phyloP scores from a whole-genome alignment of 2,888 invertebrate species.

The Uloborus plumipes region DNA sequence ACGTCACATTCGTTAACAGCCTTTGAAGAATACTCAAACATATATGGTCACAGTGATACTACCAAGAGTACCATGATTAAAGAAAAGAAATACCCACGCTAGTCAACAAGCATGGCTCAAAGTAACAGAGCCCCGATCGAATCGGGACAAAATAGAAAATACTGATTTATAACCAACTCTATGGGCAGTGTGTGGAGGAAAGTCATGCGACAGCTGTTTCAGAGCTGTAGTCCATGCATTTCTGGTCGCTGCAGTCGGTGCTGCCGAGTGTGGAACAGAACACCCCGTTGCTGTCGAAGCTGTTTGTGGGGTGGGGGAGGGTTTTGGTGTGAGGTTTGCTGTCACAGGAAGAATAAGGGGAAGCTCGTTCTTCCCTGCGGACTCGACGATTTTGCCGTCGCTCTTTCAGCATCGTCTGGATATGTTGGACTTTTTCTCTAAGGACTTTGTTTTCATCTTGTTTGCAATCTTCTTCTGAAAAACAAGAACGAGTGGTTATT shows the following conservation, averaged over 20 bases:
- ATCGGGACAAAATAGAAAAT: constrained; percentile 23
- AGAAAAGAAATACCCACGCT: constrained; percentile 11
- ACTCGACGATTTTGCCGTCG: constrained; percentile 79
- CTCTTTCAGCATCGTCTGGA: constrained; percentile 91
- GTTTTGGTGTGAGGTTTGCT: neutral
- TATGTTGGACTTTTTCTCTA: constrained; percentile 87
- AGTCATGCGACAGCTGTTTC: constrained; percentile 58
- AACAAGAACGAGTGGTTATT: neutral
- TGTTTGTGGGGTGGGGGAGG: neutral
- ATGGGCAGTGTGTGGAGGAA: neutral
- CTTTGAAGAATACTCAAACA: constrained; percentile 22
- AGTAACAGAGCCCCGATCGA: constrained; percentile 9
- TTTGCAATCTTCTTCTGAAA: constrained; percentile 70
- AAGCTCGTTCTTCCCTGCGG: constrained; percentile 78
- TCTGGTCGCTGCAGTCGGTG: constrained; percentile 24
- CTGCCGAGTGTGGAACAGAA: constrained; percentile 2
- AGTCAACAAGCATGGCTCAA: constrained; percentile 4
- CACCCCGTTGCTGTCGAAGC: neutral
- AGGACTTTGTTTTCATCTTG: constrained; percentile 83
- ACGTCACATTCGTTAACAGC: constrained; percentile 8
- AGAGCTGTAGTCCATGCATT: constrained; percentile 31
- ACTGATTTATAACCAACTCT: constrained; percentile 8
- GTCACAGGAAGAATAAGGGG: constrained; percentile 70
- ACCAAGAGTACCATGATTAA: constrained; percentile 6
- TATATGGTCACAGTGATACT: constrained; percentile 10